Evolutionary conservation across 2,113 vertebrate species (phyloP).

Genomic region (Planiliza haematocheilus): DNA sequence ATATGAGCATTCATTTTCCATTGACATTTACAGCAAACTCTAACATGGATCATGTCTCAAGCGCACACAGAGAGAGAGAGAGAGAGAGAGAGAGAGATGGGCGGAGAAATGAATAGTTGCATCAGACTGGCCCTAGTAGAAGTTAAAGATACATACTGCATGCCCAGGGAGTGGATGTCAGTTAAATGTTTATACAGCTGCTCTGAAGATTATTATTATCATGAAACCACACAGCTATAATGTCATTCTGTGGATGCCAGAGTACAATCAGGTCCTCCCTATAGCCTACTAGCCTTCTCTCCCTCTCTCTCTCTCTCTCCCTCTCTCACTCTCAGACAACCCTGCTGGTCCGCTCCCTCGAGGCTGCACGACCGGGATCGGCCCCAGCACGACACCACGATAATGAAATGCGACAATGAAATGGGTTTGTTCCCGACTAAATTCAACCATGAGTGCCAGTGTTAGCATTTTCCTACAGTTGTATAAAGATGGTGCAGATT

Average conservation of each 20-base stretch:
- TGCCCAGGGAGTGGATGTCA: constrained; percentile 85
- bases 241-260: constrained; percentile 86
- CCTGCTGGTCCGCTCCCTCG: constrained; percentile 60
- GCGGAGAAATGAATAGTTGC: constrained; percentile 77
- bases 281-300: constrained; percentile 76
- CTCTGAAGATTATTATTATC: constrained; percentile 87
- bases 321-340: constrained; percentile 60
- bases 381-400: constrained; percentile 44
- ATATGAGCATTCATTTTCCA: constrained; percentile 67
- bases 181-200: constrained; percentile 88
- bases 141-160: constrained; percentile 84
- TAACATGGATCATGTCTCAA: constrained; percentile 64
- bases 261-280: constrained; percentile 83
- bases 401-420: constrained; percentile 71
- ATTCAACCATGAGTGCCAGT: constrained; percentile 26
- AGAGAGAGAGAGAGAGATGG: constrained; percentile 44
- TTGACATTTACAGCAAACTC: constrained; percentile 71
- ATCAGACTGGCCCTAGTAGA: constrained; percentile 79
- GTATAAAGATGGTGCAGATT: not conserved
- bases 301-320: not conserved
- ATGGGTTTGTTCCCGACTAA: constrained; percentile 38
- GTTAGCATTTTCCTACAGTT: constrained; percentile 40
- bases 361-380: constrained; percentile 48
- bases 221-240: constrained; percentile 87
- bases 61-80: constrained; percentile 13